Percentiles rank a stretch among this genome's conserved stretches.
These are phyloP conservation scores for Ispidina picta DNA, from an alignment of 2,797 vertebrate genomes.

Conservation along the genomic window DNA sequence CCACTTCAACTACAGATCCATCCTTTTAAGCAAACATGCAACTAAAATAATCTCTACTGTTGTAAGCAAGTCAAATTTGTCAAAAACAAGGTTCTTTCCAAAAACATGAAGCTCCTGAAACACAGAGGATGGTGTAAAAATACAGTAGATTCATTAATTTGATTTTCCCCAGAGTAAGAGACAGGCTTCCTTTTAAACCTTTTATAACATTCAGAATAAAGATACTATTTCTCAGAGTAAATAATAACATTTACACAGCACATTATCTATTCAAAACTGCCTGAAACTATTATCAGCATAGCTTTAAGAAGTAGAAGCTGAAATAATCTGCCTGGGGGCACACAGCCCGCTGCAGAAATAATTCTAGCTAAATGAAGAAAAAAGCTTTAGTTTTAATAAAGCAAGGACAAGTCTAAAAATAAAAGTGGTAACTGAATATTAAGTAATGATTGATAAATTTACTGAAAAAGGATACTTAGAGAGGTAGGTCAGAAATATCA, in stretches of 20 bases:
- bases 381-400: neutral
- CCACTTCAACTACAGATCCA: neutral
- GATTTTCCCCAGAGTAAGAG: neutral
- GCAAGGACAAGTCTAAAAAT: neutral
- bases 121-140: conserved; percentile 3
- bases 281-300: neutral
- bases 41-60: conserved; percentile 1
- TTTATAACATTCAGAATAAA: neutral
- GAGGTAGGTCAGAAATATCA: neutral
- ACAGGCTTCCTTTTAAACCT: neutral
- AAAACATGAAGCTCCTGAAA: neutral
- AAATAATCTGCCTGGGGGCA: neutral
- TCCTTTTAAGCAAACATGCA: neutral
- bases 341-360: neutral
- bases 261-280: neutral
- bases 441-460: neutral
- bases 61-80: neutral
- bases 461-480: neutral
- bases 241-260: neutral
- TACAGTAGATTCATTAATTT: neutral
- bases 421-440: neutral
- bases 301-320: neutral
- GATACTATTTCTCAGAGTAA: neutral
- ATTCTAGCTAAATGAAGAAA: neutral
- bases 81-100: conserved; percentile 17